These are phyloP conservation scores for Rhogogaster chlorosoma DNA, from an alignment of 2,888 invertebrate species.

Conservation along the genomic window DNA sequence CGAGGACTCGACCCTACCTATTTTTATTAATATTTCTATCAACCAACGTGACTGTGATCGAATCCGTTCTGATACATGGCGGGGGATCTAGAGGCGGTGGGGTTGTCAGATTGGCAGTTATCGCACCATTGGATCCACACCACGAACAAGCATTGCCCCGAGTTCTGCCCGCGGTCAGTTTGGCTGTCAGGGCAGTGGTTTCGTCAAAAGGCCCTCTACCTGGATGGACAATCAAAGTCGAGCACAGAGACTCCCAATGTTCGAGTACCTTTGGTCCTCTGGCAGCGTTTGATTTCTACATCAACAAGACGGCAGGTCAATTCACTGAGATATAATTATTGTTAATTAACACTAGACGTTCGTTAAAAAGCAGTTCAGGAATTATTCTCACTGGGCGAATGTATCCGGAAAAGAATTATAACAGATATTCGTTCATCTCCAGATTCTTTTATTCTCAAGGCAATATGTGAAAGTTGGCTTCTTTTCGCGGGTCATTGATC, in stretches of 20 bases:
- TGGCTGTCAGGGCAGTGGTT: constrained; percentile 84
- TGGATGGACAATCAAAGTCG: constrained; percentile 85
- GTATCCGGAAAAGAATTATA: neutral
- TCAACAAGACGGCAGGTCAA: constrained; percentile 84
- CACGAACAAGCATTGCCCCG: constrained; percentile 84
- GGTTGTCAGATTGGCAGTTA: constrained; percentile 82
- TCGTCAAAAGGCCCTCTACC: constrained; percentile 82
- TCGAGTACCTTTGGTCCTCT: constrained; percentile 89
- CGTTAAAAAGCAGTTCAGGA: neutral
- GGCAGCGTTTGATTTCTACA: constrained; percentile 88
- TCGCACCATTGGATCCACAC: constrained; percentile 82
- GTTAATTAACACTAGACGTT: neutral
- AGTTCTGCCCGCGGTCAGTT: constrained; percentile 85
- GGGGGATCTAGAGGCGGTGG: constrained; percentile 75
- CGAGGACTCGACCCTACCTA: constrained; percentile 3
- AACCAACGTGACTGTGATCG: constrained; percentile 65
- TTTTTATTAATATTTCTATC: constrained; percentile 40
- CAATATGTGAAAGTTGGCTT: neutral
- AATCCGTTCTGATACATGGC: constrained; percentile 77
- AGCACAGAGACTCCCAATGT: constrained; percentile 87
- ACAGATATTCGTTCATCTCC: neutral
- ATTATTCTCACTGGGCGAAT: constrained; percentile 3
- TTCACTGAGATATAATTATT: constrained; percentile 34
- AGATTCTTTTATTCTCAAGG: neutral
- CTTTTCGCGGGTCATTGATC: neutral